Conservation (phyloP, 2,113 vertebrate genomes). For the Seriola rivoliana region DNA sequence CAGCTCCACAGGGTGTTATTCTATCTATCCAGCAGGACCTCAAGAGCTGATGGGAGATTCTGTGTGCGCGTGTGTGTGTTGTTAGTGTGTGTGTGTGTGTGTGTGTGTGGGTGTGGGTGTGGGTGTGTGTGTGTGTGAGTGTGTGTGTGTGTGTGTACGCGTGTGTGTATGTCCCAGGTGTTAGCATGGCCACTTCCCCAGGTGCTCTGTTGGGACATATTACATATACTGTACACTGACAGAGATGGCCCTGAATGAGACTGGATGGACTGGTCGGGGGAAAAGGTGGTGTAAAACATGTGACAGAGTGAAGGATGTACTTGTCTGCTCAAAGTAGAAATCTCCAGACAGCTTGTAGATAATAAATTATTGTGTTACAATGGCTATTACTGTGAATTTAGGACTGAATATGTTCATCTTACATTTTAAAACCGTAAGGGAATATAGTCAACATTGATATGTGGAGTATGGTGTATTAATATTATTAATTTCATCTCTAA, state of each 20-base stretch:
- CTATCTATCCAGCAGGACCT: slow-evolving; percentile 74
- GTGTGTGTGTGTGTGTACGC: slow-evolving; percentile 34
- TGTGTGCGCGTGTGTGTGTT: slow-evolving; percentile 47
- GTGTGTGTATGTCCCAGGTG: slow-evolving; percentile 66
- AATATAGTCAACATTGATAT: background rate
- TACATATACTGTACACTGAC: slow-evolving; percentile 81
- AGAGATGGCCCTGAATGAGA: slow-evolving; percentile 76
- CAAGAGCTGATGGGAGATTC: slow-evolving; percentile 65
- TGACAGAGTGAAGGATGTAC: slow-evolving; percentile 71
- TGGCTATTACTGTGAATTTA: background rate
- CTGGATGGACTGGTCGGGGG: slow-evolving; percentile 66
- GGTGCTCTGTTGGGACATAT: slow-evolving; percentile 81
- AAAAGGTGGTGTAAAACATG: slow-evolving; percentile 72
- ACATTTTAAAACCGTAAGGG: background rate
- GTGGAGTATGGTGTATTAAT: background rate
- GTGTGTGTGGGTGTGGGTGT: slow-evolving; percentile 35
- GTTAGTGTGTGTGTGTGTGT: slow-evolving; percentile 43
- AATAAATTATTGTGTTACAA: slow-evolving; percentile 29
- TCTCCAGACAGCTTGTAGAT: slow-evolving; percentile 44
- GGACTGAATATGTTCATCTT: background rate
- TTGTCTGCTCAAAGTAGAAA: slow-evolving; percentile 58
- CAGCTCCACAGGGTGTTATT: slow-evolving; percentile 82
- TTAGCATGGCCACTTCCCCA: slow-evolving; percentile 73
- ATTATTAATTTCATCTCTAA: background rate
- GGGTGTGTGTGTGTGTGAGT: slow-evolving; percentile 48